These are phyloP conservation scores for Brachyistius frenatus DNA, from an alignment of 2,113 vertebrate species.

Conservation along the genomic window DNA sequence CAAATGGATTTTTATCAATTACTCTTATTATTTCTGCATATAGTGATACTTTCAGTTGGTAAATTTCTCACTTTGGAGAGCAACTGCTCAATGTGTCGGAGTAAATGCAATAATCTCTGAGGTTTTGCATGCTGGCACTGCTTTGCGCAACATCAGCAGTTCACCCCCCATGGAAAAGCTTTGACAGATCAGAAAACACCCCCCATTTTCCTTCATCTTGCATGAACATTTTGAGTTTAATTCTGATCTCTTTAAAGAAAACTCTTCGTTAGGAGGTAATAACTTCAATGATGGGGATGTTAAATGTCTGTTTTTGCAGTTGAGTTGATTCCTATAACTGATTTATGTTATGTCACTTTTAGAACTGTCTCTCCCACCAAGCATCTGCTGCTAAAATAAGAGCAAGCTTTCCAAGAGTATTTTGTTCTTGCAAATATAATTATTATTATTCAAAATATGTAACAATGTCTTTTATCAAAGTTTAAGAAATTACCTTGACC, in stretches of 20 bases:
- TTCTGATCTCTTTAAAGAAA: constrained; percentile 22
- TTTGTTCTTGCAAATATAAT: constrained; percentile 26
- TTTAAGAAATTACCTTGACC: constrained; percentile 7
- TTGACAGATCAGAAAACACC: constrained; percentile 52
- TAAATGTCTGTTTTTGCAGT: no score
- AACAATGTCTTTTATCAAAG: constrained; percentile 5
- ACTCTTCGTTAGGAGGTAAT: background rate
- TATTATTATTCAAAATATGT: constrained; percentile 23
- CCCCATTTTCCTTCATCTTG: constrained; percentile 16
- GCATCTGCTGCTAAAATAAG: constrained; percentile 29
- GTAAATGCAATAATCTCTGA: background rate
- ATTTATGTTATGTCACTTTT: constrained; percentile 29
- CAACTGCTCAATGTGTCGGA: constrained; percentile 37
- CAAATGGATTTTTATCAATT: no score
- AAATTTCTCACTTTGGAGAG: background rate
- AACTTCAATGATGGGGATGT: no score
- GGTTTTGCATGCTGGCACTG: constrained; percentile 18
- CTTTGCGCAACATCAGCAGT: constrained; percentile 53
- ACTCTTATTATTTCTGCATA: no score
- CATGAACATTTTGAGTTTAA: background rate
- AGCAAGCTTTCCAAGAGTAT: constrained; percentile 9
- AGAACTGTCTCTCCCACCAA: background rate
- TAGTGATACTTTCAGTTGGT: no score
- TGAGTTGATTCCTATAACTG: background rate
- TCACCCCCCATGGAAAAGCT: constrained; percentile 52